Evolutionary conservation across 2,113 vertebrate species (phyloP).

Genomic region (Sprattus sprattus): DNA sequence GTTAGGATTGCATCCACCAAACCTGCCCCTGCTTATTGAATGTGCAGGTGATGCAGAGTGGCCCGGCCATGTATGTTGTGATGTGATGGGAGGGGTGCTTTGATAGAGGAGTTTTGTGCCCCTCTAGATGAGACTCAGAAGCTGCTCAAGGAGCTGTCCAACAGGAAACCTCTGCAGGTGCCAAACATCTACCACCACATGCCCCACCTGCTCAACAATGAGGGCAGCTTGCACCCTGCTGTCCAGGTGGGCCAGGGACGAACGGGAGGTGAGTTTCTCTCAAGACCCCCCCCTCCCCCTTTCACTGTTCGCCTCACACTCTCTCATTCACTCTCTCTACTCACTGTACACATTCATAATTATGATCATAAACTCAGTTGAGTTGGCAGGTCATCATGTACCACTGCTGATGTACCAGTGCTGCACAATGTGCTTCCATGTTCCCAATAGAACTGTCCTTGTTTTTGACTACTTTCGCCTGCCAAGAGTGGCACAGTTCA

Average conservation of each 20-base stretch:
- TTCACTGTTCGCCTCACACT: not conserved
- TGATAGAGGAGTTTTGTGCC: not conserved
- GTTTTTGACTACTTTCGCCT: not conserved
- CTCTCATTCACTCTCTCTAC: not conserved
- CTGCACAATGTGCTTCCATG: not conserved
- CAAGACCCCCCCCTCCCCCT: no score
- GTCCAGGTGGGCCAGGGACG: conserved; percentile 90
- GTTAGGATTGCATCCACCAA: not conserved
- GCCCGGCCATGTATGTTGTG: not conserved
- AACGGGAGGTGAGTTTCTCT: conserved; percentile 82
- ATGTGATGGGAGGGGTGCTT: not conserved
- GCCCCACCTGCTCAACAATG: conserved; percentile 96
- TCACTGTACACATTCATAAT: not conserved
- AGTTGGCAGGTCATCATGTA: no score
- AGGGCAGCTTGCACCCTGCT: conserved; percentile 93
- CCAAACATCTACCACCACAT: conserved; percentile 98
- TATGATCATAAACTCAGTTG: not conserved
- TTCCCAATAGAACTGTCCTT: not conserved
- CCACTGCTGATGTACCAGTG: not conserved
- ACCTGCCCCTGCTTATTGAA: not conserved
- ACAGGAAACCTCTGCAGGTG: conserved; percentile 91
- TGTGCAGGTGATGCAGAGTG: not conserved
- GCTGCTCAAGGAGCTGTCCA: conserved; percentile 89
- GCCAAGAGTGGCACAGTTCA: not conserved
- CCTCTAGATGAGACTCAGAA: conserved; percentile 91